Percentiles rank a stretch among this genome's conserved stretches.
Conservation (phyloP, 2,113 vertebrate genomes). For the Fregetta grallaria region DNA sequence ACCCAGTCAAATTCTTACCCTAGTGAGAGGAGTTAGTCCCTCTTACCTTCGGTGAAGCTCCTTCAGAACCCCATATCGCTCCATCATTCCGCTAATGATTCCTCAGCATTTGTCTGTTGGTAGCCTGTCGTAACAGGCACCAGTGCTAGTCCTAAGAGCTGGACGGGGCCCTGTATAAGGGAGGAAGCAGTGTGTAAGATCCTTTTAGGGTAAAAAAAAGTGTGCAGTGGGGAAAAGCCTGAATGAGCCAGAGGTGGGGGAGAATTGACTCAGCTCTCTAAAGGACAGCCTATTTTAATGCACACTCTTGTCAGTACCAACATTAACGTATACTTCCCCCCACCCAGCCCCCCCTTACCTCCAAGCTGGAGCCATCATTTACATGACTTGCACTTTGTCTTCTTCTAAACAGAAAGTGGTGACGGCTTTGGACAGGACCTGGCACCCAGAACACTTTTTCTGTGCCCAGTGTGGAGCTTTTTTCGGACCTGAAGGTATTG, state of each 20-base stretch:
- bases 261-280: not conserved
- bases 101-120: not conserved
- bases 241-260: not conserved
- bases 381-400: not conserved
- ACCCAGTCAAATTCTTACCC: not conserved
- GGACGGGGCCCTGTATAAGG: not conserved
- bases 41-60: not conserved
- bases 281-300: not conserved
- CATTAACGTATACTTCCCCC: not conserved
- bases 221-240: not conserved
- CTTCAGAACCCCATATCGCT: not conserved
- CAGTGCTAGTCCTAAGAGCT: not conserved
- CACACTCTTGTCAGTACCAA: not conserved
- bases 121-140: not conserved
- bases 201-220: slow-evolving; percentile 38
- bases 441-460: slow-evolving; percentile 99
- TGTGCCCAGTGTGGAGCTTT: slow-evolving; percentile 97
- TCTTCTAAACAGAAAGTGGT: slow-evolving; percentile 90
- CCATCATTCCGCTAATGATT: not conserved
- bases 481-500: slow-evolving; percentile 92
- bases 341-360: not conserved
- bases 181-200: not conserved
- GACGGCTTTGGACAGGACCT: slow-evolving; percentile 94
- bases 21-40: not conserved
- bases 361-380: not conserved